Conservation (phyloP, 2,113 vertebrate genomes). For the Gadus chalcogrammus region DNA sequence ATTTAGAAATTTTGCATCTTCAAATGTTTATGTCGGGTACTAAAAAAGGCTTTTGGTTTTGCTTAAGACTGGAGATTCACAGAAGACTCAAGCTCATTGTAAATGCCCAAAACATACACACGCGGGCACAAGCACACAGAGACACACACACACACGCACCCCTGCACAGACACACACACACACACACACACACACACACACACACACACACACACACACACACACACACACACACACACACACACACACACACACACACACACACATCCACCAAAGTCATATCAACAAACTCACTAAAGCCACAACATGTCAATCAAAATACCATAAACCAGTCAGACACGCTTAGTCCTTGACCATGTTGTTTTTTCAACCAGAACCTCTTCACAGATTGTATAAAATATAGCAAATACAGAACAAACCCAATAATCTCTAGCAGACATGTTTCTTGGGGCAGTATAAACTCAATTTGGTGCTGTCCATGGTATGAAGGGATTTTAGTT, state of each 20-base stretch:
- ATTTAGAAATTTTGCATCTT: too few species aligned
- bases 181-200: conserved; percentile 9
- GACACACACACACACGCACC: conserved; percentile 1
- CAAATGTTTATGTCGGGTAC: not conserved
- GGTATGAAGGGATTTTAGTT: conserved; percentile 45
- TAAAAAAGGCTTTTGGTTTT: not conserved
- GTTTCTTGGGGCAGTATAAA: not conserved
- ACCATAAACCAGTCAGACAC: conserved; percentile 47
- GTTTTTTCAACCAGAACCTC: conserved; percentile 68
- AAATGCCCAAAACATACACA: conserved; percentile 35
- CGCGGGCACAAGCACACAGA: conserved; percentile 28
- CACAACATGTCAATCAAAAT: conserved; percentile 34
- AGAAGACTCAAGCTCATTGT: conserved; percentile 41
- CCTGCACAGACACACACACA: not conserved
- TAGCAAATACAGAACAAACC: too few species aligned
- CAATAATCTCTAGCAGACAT: not conserved
- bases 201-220: conserved; percentile 9
- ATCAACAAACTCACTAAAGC: conserved; percentile 38
- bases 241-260: conserved; percentile 10
- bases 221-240: conserved; percentile 11
- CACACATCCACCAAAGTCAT: not conserved
- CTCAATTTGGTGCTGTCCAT: not conserved
- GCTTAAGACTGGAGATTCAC: conserved; percentile 68
- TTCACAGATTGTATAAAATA: not conserved
- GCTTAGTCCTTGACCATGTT: conserved; percentile 50